phyloP scores from a whole-genome alignment of 2,888 invertebrate species.

The Anagyrus pseudococci region DNA sequence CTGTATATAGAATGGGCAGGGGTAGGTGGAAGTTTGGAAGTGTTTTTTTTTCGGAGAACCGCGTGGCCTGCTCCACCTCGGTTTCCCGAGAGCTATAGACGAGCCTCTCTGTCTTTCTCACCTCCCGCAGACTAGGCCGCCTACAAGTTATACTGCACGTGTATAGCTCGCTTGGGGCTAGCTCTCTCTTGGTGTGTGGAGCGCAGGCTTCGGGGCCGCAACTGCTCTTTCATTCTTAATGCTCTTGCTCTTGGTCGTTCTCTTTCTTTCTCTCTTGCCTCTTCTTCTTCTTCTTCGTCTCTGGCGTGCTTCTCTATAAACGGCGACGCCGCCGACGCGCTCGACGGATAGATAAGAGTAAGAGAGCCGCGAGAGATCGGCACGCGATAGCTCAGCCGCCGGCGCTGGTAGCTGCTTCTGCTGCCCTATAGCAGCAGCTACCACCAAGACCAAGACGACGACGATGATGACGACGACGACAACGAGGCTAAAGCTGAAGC shows the following conservation, averaged over 20 bases:
- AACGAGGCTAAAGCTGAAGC: too few relatives aligned
- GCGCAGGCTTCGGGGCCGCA: too few relatives aligned
- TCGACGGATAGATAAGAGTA: background rate
- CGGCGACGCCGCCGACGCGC: background rate
- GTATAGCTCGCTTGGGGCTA: too few relatives aligned
- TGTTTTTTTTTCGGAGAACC: too few relatives aligned
- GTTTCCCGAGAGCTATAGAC: too few relatives aligned
- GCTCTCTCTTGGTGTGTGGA: too few relatives aligned
- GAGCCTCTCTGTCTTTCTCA: too few relatives aligned
- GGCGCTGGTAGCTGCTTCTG: background rate
- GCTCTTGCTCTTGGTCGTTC: background rate
- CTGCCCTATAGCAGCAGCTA: background rate
- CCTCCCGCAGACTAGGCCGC: too few relatives aligned
- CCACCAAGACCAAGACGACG: background rate
- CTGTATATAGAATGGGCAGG: too few relatives aligned
- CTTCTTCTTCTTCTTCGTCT: background rate
- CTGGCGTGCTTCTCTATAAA: background rate
- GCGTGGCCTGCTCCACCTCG: too few relatives aligned
- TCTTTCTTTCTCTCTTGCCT: background rate
- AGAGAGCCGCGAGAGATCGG: background rate
- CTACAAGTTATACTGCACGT: too few relatives aligned
- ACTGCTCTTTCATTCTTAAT: slow-evolving; percentile 15
- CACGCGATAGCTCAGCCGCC: background rate
- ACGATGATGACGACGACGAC: background rate
- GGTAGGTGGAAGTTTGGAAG: too few relatives aligned